Base-by-base conservation (phyloP, 2,113 vertebrate species). In the Tretioscincus oriximinensis region DNA sequence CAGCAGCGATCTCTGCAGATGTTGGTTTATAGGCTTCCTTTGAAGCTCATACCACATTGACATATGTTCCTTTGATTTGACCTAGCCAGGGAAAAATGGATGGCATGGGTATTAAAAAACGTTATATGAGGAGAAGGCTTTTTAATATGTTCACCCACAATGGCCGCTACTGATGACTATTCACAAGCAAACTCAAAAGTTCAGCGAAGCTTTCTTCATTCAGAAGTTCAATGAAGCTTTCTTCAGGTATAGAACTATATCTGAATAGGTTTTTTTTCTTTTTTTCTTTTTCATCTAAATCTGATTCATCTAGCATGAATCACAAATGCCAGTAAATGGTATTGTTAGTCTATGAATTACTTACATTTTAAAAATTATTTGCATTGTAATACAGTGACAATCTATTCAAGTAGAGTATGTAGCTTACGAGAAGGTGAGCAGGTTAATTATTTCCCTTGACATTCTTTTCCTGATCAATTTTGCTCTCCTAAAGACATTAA, bases 291-390 rank as follows among this genome's bases (percentile, higher is more conserved):
- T 84, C 26, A 21, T 10, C 8, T 66, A 74, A 81, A 83, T 21
- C 67, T 79, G 86, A 86, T 80, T 66, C 58, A 81, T 86, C 86
- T 73, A 68, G 73, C 81, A 84, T 87, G 45, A 60, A 61, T 88
- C 72, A 76, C 84, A 86, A 83, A 90, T 84, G 82, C 86, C 82
- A 82, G n/a, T 75, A 84, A 88, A 77, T 66, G 49, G 66, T 88
- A 67, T 18, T 89, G 84, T 83, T 51, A 81, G 77, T 84, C 89
- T 88, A 91, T 84, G 82, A 78, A 87, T 81, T 70, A 70, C 76
- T 92, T 65, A 80, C 89, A 73, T 93, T 94, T 90, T 78, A 90
- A 72, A 90, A 93, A 95, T 94, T 84, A 87, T 83, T 83, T 88
- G 86, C 77, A 87, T 94, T 95, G 93, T 95, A 90, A 73, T 29